A percentile compares a stretch with the other conserved stretches of the same genome.
Evolutionary conservation across 2,113 vertebrate species (phyloP).

Genomic region (Heptranchias perlo): DNA sequence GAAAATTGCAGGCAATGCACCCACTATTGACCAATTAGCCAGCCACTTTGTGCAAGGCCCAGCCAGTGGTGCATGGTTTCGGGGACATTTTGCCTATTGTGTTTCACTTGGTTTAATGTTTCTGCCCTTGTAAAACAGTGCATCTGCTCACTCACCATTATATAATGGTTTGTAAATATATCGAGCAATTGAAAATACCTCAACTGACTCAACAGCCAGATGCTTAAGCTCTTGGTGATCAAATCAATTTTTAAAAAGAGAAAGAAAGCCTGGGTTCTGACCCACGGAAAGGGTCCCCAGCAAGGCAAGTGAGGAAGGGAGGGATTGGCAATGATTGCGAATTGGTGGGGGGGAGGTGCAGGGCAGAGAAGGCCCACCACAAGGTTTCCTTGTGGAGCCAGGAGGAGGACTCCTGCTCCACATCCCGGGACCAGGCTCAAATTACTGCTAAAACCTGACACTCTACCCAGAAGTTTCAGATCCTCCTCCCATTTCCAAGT

Average conservation of each 20-base stretch:
- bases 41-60: not conserved
- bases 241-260: not conserved
- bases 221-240: not conserved
- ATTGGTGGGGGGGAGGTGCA: not conserved
- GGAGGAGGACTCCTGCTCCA: not conserved
- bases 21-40: not conserved
- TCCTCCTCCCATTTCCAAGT: not conserved
- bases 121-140: not conserved
- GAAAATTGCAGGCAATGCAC: not conserved
- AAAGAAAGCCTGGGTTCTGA: not conserved
- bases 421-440: not conserved
- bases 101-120: not conserved
- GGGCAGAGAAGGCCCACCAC: too few species aligned
- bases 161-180: not conserved
- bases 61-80: not conserved
- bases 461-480: not conserved
- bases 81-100: not conserved
- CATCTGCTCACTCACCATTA: not conserved
- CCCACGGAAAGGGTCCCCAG: too few species aligned
- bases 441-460: not conserved
- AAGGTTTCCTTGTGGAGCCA: too few species aligned
- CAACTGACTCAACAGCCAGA: not conserved
- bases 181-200: not conserved
- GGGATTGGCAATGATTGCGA: not conserved
- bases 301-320: not conserved